phyloP scores from a whole-genome alignment of 2,888 invertebrate species.

The Lacanobia oleracea region DNA sequence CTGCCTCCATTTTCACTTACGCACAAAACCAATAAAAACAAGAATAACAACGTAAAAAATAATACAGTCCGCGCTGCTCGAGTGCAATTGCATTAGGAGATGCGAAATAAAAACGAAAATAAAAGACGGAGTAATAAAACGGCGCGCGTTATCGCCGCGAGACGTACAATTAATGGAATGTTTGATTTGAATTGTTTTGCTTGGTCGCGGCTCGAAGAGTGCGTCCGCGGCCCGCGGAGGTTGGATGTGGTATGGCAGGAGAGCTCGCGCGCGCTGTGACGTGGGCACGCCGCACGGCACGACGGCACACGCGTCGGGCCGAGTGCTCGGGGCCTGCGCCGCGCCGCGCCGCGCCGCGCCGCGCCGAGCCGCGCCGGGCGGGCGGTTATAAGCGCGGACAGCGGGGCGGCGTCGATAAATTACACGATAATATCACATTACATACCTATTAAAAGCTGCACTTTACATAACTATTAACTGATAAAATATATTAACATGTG shows the following conservation, averaged over 20 bases:
- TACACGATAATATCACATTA: slow-evolving; percentile 84
- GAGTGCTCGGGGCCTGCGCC: slow-evolving; percentile 50
- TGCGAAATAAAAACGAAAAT: slow-evolving; percentile 86
- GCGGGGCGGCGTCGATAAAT: slow-evolving; percentile 81
- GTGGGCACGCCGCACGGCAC: slow-evolving; percentile 35
- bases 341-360: no score
- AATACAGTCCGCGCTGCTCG: slow-evolving; percentile 84
- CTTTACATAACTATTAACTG: slow-evolving; percentile 79
- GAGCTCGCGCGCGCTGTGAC: slow-evolving; percentile 49
- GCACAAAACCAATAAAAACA: slow-evolving; percentile 85
- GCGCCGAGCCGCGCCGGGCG: slow-evolving; percentile 78
- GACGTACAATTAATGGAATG: slow-evolving; percentile 86
- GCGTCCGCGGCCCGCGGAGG: slow-evolving; percentile 73
- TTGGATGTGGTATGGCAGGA: slow-evolving; percentile 75
- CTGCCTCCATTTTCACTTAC: slow-evolving; percentile 81
- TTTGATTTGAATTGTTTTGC: slow-evolving; percentile 80
- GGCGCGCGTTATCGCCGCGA: slow-evolving; percentile 83
- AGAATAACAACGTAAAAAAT: slow-evolving; percentile 80
- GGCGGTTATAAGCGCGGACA: slow-evolving; percentile 77
- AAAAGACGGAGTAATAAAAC: slow-evolving; percentile 86
- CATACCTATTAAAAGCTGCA: slow-evolving; percentile 84
- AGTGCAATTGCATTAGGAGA: slow-evolving; percentile 88
- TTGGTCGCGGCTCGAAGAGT: slow-evolving; percentile 64
- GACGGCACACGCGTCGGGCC: slow-evolving; percentile 52
- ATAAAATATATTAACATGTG: slow-evolving; percentile 81